Evolutionary conservation across 1,140 invertebrate species (phyloP), one percentile per base, ranked within the genome.

Genomic region (Zaprionus camerounensis): DNA sequence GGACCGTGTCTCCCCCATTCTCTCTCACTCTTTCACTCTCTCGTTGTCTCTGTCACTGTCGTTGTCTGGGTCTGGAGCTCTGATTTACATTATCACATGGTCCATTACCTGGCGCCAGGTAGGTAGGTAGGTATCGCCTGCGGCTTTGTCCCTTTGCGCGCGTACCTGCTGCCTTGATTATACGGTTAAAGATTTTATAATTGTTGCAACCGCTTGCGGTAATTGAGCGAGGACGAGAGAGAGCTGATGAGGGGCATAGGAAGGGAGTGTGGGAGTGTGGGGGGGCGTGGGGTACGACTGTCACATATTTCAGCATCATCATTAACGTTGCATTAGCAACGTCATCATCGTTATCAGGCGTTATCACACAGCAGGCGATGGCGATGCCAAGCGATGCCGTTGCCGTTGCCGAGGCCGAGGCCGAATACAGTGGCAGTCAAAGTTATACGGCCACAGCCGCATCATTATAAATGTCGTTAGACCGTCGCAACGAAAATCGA

Each of bases 71-170:
- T 31, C 53, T 56, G 53, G 53, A 20, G 22, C 56, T 74, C 56
- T 74, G 67, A 75, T 75, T 75, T 75, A 75, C 36, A 75, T 62
- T 71, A 65, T 65, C 68, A 46, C 46, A 71, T 76, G 73, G 68
- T 76, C 61, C 68, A 65, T 71, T 71, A 65, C 66, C 38, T 63
- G 59, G 72, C 58, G 46, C 41, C 56, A 53, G 20, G 15, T 3
- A 46, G 41, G n/a, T 44, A n/a, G 38, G 38, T 41, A n/a, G 41
- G n/a, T 38, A 38, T 26, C 17, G 53, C 67, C 72, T 36, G 38
- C 36, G 58, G 66, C 71, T 62, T 62, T 62, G 58, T 63, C 38
- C 57, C 59, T 44, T 62, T 62, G 31, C 44, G 36, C 22, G 61
- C 31, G 17, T n/a, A 24, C 17, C 20, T 4, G 38, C 36, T 34